Evolutionary conservation across 2,888 invertebrate species (phyloP).

Genomic region (Eristalis tenax): DNA sequence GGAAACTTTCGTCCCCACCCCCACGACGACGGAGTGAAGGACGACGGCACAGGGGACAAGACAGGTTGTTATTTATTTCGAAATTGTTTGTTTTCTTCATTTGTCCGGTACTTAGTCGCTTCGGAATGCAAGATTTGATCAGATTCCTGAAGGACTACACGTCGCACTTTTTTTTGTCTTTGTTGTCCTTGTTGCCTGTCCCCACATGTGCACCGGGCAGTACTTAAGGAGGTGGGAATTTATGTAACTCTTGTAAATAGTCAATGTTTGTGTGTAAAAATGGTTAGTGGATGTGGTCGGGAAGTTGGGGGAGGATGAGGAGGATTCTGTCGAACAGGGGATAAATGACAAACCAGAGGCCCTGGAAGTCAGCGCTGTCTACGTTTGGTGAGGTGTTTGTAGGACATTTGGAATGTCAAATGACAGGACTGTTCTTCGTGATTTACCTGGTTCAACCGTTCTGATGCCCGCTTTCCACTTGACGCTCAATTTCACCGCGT

Average conservation of each 20-base stretch:
- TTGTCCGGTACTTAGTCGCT: slow-evolving; percentile 2
- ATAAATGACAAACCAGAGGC: too few relatives aligned
- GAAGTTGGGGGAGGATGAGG: not conserved
- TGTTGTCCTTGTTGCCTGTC: not conserved
- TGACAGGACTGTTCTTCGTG: too few relatives aligned
- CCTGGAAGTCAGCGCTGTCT: too few relatives aligned
- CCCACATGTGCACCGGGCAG: not conserved
- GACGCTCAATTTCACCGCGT: too few relatives aligned
- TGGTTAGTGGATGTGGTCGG: not conserved
- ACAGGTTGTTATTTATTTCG: slow-evolving; percentile 40
- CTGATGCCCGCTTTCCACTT: too few relatives aligned
- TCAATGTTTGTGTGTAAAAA: slow-evolving; percentile 27
- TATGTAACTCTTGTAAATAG: slow-evolving; percentile 38
- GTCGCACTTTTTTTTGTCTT: not conserved
- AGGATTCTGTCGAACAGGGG: not conserved
- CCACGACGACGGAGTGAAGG: not conserved
- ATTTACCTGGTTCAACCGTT: too few relatives aligned
- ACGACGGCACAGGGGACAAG: not conserved
- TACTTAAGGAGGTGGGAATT: slow-evolving; percentile 15
- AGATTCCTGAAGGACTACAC: not conserved
- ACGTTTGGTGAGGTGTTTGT: too few relatives aligned
- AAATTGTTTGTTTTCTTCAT: slow-evolving; percentile 19
- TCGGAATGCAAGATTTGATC: not conserved
- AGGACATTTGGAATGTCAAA: too few relatives aligned
- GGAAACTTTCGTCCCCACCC: not conserved